These are phyloP conservation scores for Pseudomugil gertrudae DNA, from an alignment of 2,797 vertebrate genomes.

Conservation along the genomic window DNA sequence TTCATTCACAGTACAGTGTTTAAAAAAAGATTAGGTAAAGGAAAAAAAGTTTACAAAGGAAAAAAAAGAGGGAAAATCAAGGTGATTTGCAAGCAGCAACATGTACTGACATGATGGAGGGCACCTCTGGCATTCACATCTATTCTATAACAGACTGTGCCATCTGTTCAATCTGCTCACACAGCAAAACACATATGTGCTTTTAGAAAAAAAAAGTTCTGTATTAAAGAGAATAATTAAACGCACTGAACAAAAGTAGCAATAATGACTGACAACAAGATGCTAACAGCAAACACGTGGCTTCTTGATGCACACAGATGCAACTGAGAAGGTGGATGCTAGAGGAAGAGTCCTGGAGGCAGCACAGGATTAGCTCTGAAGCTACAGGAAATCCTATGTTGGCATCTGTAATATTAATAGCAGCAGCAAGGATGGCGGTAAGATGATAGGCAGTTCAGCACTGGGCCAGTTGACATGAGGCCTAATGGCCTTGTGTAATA, in stretches of 20 bases:
- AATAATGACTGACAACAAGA: constrained; percentile 9
- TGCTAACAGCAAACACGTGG: background rate
- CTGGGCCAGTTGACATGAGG: constrained; percentile 44
- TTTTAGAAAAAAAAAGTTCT: background rate
- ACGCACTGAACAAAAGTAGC: background rate
- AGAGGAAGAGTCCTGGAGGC: constrained; percentile 46
- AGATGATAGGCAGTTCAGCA: constrained; percentile 61
- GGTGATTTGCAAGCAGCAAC: background rate
- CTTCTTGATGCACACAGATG: background rate
- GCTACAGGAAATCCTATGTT: constrained; percentile 68
- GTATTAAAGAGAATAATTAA: background rate
- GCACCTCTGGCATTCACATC: constrained; percentile 30
- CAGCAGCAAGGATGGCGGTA: constrained; percentile 43
- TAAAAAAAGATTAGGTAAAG: background rate
- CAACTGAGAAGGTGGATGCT: constrained; percentile 18
- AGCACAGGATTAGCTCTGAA: constrained; percentile 60
- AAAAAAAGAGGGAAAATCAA: background rate
- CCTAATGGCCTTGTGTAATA: constrained; percentile 50
- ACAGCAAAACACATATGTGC: constrained; percentile 1
- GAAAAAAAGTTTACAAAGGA: background rate
- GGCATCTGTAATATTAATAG: constrained; percentile 70
- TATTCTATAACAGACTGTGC: constrained; percentile 17
- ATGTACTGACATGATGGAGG: constrained; percentile 8
- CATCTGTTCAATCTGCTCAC: constrained; percentile 39
- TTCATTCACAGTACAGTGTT: background rate